Evolutionary conservation across 2,888 invertebrate genomes (phyloP), one percentile per base, ranked within the genome.

Genomic region (Tubulanus polymorphus): DNA sequence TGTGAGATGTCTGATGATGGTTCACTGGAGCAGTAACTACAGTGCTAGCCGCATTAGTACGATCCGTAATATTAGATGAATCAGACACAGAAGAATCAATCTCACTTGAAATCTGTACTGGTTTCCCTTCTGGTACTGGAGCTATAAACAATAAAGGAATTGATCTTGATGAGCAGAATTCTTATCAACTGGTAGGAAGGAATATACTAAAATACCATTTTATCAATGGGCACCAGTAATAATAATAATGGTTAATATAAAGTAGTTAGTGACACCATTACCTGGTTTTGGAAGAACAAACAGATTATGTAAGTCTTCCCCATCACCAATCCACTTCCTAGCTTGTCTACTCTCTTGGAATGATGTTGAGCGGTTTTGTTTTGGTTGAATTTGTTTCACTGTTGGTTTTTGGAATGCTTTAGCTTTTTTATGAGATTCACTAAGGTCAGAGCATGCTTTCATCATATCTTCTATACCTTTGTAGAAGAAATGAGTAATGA

Each of bases 291-390:
- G 49, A n/a, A n/a, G n/a, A n/a, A n/a, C 54, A 49, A 63, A 63
- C 18, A 63, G 46, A 10, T 62, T 55, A 20, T 55, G 30, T 27
- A 63, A 56, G n/a, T 48, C 15, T 10, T 57, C 55, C 2, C 52
- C 51, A 15, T 54, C 54, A 30, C 49, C 37, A 20, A 35, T 35
- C 63, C 63, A 63, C 1, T 37, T 20, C n/a, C 55, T 28, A 1
- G 62, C 52, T 18, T 55, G 56, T 48, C 58, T 54, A 45, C 62
- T 62, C 29, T 48, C 35, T 45, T 56, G 55, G 53, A 53, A 63
- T 5, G 50, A 58, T n/a, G 45, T 54, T 10, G 51, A 28, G 18
- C 46, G 37, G 1, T 28, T 35, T 32, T 57, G 53, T 23, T 5
- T 41, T 10, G 56, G 54, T 6, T 56, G 51, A 8, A 41, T 41